Conservation (phyloP, 2,113 vertebrate species). For the Castor canadensis region DNA sequence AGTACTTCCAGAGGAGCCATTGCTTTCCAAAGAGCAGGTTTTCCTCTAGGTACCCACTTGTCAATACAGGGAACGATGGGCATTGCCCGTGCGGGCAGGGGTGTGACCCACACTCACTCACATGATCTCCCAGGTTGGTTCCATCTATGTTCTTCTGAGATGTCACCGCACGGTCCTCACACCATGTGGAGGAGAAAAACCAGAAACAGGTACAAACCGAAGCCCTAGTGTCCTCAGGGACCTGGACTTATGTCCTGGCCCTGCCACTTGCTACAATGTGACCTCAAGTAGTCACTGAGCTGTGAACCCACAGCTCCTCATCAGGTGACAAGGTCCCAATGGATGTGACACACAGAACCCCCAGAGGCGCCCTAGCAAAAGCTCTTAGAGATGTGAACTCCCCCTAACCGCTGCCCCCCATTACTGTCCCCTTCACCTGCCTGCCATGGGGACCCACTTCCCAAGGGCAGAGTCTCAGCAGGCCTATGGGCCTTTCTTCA, state of each 20-base stretch:
- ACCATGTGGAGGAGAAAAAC: background rate
- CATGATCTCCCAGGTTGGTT: background rate
- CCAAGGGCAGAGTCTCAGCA: no score
- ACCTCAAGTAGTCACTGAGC: background rate
- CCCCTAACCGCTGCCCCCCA: rapidly evolving
- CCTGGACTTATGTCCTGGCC: rapidly evolving
- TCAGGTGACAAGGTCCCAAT: background rate
- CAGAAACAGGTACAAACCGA: background rate
- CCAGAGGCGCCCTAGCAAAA: rapidly evolving
- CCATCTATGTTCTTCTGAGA: background rate
- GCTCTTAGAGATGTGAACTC: rapidly evolving
- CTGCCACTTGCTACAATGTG: background rate
- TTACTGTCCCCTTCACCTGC: background rate
- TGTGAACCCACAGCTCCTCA: background rate
- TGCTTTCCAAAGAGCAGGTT: background rate
- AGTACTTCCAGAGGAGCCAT: background rate
- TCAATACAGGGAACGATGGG: background rate
- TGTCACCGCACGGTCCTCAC: rapidly evolving
- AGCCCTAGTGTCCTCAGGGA: no score
- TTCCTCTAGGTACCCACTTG: background rate
- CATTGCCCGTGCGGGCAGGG: no score
- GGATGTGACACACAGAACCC: no score
- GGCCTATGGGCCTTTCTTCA: rapidly evolving
- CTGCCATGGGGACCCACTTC: background rate
- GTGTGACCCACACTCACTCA: no score